Base-by-base conservation (phyloP, 2,113 vertebrate genomes). In the Megaceryle maxima region DNA sequence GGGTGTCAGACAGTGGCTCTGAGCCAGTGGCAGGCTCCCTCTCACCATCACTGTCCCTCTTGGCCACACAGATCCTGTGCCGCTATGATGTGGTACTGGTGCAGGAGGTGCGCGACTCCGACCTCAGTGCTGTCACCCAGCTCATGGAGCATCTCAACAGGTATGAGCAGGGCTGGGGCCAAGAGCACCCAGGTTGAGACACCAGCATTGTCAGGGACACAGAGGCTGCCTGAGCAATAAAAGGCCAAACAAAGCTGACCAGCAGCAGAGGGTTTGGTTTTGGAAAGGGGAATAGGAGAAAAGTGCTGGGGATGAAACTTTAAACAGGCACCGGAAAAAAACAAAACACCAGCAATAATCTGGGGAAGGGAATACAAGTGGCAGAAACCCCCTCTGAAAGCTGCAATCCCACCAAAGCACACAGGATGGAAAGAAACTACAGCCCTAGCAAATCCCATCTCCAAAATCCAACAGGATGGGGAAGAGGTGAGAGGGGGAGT, bases 51-150 rank as follows among this genome's bases (percentile, higher is more conserved):
- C 48, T 4, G 1, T 31, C 37, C 31, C 46, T 53, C 53, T 11
- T 0, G 48, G 19, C 37, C 66, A 66, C 1, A 0, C 95, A 99
- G 98, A 98, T 98, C 77, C 97, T 99, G 66, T 82, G 64, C 5
- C 98, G 98, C 50, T 99, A 99, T 4, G 99, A 99, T 26, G 70
- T 99, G 66, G 87, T 98, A 60, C 95, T 99, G 37, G 98, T 99
- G 88, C 99, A 99, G 97, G 99, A 99, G 91, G 99, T 99, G 90
- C 97, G 98, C 1, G 99, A 99, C 96, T 92, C 28, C 0, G 98
- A 99, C 82, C 98, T 99, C 87, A 98, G 98, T 1, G 98, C 98
- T 0, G 98, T 98, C 75, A 97, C 94, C 4, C 95, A 76, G 87
- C 97, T 99, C 90, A 97, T 99, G 99, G 95, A 98, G 5, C 96